Conservation (phyloP, 2,113 vertebrate genomes). For the Morphnarchus princeps region DNA sequence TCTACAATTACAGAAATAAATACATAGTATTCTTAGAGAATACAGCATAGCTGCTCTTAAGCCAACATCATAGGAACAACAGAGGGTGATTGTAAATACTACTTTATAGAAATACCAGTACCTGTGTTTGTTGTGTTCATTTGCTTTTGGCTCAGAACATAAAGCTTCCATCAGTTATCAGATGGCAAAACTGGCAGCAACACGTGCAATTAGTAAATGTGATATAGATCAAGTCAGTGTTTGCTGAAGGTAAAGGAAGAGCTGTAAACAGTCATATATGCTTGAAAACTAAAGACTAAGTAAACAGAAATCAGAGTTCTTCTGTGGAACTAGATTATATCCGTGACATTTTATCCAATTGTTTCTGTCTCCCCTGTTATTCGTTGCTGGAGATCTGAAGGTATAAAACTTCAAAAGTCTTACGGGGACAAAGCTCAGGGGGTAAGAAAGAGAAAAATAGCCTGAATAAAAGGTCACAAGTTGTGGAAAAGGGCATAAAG, state of each 20-base stretch:
- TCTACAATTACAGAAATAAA: background rate
- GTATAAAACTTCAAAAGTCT: conserved; percentile 37
- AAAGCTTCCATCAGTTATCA: background rate
- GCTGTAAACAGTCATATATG: background rate
- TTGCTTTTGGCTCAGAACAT: conserved; percentile 7
- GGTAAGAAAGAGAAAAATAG: background rate
- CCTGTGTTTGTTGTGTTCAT: background rate
- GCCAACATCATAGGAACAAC: background rate
- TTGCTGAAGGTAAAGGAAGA: background rate
- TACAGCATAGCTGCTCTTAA: background rate
- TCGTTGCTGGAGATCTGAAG: conserved; percentile 28
- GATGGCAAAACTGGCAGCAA: background rate
- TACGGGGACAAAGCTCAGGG: conserved; percentile 19
- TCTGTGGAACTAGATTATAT: background rate
- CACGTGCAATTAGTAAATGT: conserved; percentile 9
- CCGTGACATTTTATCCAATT: conserved; percentile 36
- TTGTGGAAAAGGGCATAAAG: conserved; percentile 21
- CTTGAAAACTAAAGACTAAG: background rate
- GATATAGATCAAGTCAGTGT: background rate
- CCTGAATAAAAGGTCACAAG: conserved; percentile 24
- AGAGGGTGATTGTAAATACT: background rate
- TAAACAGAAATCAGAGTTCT: conserved; percentile 3
- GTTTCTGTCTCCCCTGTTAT: conserved; percentile 33
- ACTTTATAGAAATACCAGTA: background rate
- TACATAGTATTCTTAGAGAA: background rate